Base-by-base conservation (phyloP, 2,113 vertebrate genomes). In the Pipra filicauda region DNA sequence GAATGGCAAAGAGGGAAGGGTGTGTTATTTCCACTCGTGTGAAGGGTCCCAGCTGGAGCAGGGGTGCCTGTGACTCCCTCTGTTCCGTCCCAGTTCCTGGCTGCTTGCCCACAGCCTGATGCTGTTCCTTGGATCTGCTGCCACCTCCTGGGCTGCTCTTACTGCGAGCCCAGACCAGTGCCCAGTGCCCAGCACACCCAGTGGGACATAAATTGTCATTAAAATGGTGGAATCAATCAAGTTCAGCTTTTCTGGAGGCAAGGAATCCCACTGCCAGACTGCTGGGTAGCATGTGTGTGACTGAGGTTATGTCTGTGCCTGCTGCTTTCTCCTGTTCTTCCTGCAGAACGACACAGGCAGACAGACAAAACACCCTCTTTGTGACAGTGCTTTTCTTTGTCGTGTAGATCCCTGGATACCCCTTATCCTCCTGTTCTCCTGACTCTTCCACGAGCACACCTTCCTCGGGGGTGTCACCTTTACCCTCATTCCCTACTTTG, bases 361-460 rank as follows among this genome's bases (percentile, higher is more conserved):
- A 14, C 28, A 11, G 6, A 35, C 6, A 76, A 8, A 24, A 15
- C 0, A 20, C 12, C 31, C 6, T 6, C 12, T 9, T 55, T 33
- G 54, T 93, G 54, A 97, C 15, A 4, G 26, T n/a, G 11, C 12
- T 90, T 85, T 46, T 77, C 72, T 84, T 72, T 88, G 13, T 82
- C 66, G 57, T 73, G 23, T 89, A 99, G 99, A 97, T 98, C 48
- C 98, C 98, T 0, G 98, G 99, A 88, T 99, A 98, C 8, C 98
- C 98, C 13, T 95, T 57, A 14, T 9, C 95, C 26, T 99, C 99
- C 6, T 97, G 95, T 62, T 98, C 98, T 58, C 98, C 98, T 5
- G 97, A 98, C 89, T 97, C 98, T 72, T 98, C 98, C 94, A 98
- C 77, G 98, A 99, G 98, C 96, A 98, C 98, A 4, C 94, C 97